Base-by-base conservation (phyloP, 2,113 vertebrate species). In the Saguinus imperator region DNA sequence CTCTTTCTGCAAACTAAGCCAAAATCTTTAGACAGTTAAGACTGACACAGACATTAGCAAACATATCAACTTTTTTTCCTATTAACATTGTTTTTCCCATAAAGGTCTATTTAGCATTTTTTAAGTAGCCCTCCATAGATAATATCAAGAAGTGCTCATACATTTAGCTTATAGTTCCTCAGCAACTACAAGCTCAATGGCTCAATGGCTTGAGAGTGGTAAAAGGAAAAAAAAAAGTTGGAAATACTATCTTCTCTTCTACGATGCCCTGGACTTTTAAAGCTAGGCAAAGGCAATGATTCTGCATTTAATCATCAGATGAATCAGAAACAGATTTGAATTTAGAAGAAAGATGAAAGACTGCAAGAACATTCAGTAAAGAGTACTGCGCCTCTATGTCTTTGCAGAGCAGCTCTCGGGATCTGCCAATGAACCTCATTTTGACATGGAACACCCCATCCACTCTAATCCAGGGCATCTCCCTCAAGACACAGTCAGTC, bases 401-500 rank as follows among this genome's bases (percentile, higher is more conserved):
- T 72, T 80, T 29, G 55, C 94, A 81, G 29, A 91, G 70, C 75
- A 68, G 86, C 21, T 61, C 89, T 86, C 72, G 55, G 64, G 32
- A 66, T 61, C 87, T 80, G 88, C 89, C 87, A 94, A 45, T 23
- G 80, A 93, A 52, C 80, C 89, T 91, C 87, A 90, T 52, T 96
- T 72, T 79, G 83, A 94, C 89, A 83, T 3, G 57, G 91, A 91
- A 72, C 1, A 1, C 83, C 91, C 94, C 91, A 94, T 66, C 55
- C 64, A 35, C 89, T 95, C 88, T 97, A 96, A 97, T 97, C 83
- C 37, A 1, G 80, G 72, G 68, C 89, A 95, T 43, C 50, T 88
- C 82, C 93, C 93, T 79, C 83, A 80, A 83, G 76, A 97, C 82
- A 88, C 88, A 43, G 84, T 85, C 58, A 50, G 52, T 88, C 43